A percentile compares a stretch with the other conserved stretches of the same genome.
Conservation (phyloP, 2,113 vertebrate species). For the Nansenia antarctica region DNA sequence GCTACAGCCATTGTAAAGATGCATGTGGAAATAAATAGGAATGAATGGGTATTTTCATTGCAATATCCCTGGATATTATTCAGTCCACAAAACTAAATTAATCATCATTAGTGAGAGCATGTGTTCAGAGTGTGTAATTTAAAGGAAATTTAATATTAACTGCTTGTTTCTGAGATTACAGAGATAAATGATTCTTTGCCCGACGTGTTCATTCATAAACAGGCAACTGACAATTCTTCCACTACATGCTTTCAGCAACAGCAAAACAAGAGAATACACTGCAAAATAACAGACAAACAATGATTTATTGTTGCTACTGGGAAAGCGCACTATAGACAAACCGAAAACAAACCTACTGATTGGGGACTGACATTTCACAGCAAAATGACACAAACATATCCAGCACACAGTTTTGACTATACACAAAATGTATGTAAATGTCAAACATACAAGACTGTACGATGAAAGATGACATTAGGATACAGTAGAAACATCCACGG, state of each 20-base stretch:
- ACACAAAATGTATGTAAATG: too few species aligned
- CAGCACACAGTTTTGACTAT: too few species aligned
- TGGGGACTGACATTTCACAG: background rate
- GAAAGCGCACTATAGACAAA: background rate
- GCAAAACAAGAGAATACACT: background rate
- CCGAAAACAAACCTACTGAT: background rate
- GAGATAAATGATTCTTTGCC: background rate
- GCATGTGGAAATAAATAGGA: background rate
- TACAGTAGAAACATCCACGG: too few species aligned
- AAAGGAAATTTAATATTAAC: background rate
- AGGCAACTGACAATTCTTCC: background rate
- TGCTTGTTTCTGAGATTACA: background rate
- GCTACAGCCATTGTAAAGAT: background rate
- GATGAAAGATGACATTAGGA: background rate
- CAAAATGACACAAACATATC: background rate
- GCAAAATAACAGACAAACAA: background rate
- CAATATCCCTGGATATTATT: conserved; percentile 1
- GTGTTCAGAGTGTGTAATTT: conserved; percentile 3
- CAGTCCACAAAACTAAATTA: background rate
- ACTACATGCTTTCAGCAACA: background rate
- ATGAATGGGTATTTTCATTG: background rate
- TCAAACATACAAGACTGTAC: background rate
- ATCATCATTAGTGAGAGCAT: conserved; percentile 6
- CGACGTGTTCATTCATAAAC: background rate
- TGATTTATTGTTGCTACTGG: background rate